Evolutionary conservation across 2,113 vertebrate species (phyloP).

Genomic region (Neodontobutis hainanensis): DNA sequence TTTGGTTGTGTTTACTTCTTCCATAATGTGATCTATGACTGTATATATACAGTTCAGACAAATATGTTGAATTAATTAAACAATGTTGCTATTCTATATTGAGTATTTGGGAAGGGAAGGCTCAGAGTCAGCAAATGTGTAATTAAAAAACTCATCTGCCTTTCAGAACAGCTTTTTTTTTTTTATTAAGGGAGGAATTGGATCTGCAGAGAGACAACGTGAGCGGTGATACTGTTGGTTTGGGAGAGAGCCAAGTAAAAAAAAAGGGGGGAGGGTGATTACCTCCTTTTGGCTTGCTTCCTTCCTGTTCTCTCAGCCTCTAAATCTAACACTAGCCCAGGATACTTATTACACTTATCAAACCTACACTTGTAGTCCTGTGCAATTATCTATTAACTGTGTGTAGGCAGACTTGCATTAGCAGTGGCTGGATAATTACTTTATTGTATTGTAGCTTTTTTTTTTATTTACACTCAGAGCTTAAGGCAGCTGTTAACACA

Average conservation of each 20-base stretch:
- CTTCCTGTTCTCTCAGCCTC: conserved; percentile 12
- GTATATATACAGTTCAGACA: conserved; percentile 8
- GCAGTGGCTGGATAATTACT: conserved; percentile 38
- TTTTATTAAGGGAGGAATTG: conserved; percentile 21
- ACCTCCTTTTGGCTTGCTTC: conserved; percentile 11
- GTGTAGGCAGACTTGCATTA: conserved; percentile 34
- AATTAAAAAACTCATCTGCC: conserved; percentile 58
- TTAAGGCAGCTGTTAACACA: conserved; percentile 14
- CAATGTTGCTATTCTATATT: conserved; percentile 37
- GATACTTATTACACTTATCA: conserved; percentile 52
- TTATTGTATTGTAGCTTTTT: conserved; percentile 28
- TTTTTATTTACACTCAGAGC: conserved; percentile 34
- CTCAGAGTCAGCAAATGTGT: conserved; percentile 50
- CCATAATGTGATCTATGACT: background rate
- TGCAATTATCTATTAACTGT: conserved; percentile 49
- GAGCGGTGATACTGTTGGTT: conserved; percentile 54
- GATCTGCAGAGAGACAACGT: conserved; percentile 43
- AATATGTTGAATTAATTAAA: conserved; percentile 31
- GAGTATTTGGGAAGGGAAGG: conserved; percentile 27
- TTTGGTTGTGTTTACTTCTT: conserved; percentile 15
- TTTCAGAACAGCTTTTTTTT: conserved; percentile 27
- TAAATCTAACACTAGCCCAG: conserved; percentile 30
- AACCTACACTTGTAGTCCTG: conserved; percentile 32
- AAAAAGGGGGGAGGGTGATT: conserved; percentile 29
- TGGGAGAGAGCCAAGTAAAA: conserved; percentile 12